Conservation (phyloP, 2,888 invertebrate genomes). For the Scaptomyza reducta region DNA sequence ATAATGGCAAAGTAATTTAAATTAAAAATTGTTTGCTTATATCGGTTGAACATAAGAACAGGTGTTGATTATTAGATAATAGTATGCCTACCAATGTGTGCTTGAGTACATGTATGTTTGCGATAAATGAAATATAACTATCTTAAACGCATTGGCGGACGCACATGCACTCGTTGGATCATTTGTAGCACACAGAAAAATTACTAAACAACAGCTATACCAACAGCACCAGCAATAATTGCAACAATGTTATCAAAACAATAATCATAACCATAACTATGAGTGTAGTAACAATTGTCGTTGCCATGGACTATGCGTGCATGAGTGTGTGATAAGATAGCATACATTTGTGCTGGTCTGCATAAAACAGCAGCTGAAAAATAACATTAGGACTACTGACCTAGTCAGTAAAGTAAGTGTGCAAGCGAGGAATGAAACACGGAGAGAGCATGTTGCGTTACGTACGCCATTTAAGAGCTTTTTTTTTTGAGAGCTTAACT, state of each 20-base stretch:
- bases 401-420: constrained; percentile 60
- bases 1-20: too few species aligned
- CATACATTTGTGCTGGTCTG: constrained; percentile 52
- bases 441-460: neutral
- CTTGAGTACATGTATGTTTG: too few species aligned
- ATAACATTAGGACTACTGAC: constrained; percentile 76
- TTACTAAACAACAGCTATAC: constrained; percentile 26
- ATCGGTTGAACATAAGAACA: too few species aligned
- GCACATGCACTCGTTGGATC: constrained; percentile 1
- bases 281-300: constrained; percentile 60
- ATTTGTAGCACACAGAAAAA: constrained; percentile 34
- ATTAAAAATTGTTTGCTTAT: too few species aligned
- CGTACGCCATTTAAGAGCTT: constrained; percentile 55
- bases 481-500: constrained; percentile 52
- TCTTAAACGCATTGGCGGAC: too few species aligned
- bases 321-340: constrained; percentile 41
- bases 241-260: constrained; percentile 67
- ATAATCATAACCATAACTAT: constrained; percentile 73
- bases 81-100: too few species aligned
- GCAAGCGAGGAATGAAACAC: constrained; percentile 12
- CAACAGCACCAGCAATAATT: constrained; percentile 14
- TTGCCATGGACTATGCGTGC: constrained; percentile 9
- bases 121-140: too few species aligned
- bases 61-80: too few species aligned
- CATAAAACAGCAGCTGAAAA: constrained; percentile 49